phyloP scores from a whole-genome alignment of 1,140 invertebrate genomes.

The Paralvinella palmiformis region DNA sequence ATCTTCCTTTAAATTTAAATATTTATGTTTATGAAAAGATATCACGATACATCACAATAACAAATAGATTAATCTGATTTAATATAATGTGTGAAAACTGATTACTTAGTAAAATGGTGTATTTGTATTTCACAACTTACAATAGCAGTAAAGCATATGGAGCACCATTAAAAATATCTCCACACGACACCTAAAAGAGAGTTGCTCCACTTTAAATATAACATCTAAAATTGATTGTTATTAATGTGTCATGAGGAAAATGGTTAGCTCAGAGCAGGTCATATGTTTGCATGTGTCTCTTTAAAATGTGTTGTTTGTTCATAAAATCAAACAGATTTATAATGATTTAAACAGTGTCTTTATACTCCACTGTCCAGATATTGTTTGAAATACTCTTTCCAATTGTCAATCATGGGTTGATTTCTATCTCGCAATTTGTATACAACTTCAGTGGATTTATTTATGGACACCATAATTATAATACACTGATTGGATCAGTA shows the following conservation, averaged over 20 bases:
- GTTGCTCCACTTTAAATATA: not conserved
- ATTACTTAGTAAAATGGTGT: not conserved
- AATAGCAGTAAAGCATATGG: constrained; percentile 36
- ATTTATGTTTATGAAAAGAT: not conserved
- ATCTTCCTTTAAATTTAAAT: not conserved
- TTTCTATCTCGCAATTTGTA: constrained; percentile 25
- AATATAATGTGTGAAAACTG: not conserved
- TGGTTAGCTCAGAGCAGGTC: not conserved
- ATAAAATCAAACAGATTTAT: not conserved
- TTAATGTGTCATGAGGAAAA: not conserved
- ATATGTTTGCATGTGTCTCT: not conserved
- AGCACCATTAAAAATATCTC: constrained; percentile 34
- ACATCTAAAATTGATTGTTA: not conserved
- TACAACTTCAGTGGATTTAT: constrained; percentile 17
- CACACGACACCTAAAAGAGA: constrained; percentile 27
- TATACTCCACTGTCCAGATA: constrained; percentile 23
- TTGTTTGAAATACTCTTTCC: constrained; percentile 22
- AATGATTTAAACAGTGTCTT: not conserved
- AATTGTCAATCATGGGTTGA: constrained; percentile 20
- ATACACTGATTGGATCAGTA: no score
- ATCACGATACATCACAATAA: not conserved
- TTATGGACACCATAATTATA: no score
- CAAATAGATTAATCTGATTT: not conserved
- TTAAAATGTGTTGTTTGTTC: not conserved
- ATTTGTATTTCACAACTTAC: constrained; percentile 23